phyloP scores from a whole-genome alignment of 2,888 invertebrate species.

The Pollenia angustigena region DNA sequence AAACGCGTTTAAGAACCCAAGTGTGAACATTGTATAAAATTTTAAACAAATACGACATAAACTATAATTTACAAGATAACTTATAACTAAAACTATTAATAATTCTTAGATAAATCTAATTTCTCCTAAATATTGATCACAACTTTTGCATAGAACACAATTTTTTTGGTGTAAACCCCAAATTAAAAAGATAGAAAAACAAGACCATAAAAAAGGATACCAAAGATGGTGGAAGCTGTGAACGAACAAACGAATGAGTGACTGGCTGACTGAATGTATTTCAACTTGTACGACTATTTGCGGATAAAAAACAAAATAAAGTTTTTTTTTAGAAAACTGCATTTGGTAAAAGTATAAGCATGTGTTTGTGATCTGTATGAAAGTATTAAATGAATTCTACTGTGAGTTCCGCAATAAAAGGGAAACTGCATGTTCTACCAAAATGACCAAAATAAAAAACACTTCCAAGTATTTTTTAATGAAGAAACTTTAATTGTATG shows the following conservation, averaged over 20 bases:
- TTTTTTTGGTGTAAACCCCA: slow-evolving; percentile 24
- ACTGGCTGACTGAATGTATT: slow-evolving; percentile 35
- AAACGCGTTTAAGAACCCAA: too few species aligned
- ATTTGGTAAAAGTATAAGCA: slow-evolving; percentile 40
- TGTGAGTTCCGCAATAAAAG: slow-evolving; percentile 53
- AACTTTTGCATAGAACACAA: neutral
- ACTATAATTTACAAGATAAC: too few species aligned
- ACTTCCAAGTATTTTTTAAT: slow-evolving; percentile 76
- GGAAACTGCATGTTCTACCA: slow-evolving; percentile 51
- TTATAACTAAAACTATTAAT: too few species aligned
- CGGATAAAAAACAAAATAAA: slow-evolving; percentile 37
- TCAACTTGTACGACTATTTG: slow-evolving; percentile 42
- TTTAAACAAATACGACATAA: too few species aligned
- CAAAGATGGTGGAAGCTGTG: slow-evolving; percentile 48
- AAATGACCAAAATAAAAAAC: slow-evolving; percentile 50
- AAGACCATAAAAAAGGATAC: slow-evolving; percentile 39
- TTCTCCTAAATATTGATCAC: too few species aligned
- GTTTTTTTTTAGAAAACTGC: slow-evolving; percentile 38
- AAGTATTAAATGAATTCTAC: slow-evolving; percentile 47
- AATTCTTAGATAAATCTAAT: too few species aligned
- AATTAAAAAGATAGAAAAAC: slow-evolving; percentile 4
- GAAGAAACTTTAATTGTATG: slow-evolving; percentile 76
- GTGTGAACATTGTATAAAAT: too few species aligned
- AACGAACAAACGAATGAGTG: slow-evolving; percentile 40
- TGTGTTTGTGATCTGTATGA: slow-evolving; percentile 28